Evolutionary conservation across 2,888 invertebrate species (phyloP).

Genomic region (Sclerodermus sp.): DNA sequence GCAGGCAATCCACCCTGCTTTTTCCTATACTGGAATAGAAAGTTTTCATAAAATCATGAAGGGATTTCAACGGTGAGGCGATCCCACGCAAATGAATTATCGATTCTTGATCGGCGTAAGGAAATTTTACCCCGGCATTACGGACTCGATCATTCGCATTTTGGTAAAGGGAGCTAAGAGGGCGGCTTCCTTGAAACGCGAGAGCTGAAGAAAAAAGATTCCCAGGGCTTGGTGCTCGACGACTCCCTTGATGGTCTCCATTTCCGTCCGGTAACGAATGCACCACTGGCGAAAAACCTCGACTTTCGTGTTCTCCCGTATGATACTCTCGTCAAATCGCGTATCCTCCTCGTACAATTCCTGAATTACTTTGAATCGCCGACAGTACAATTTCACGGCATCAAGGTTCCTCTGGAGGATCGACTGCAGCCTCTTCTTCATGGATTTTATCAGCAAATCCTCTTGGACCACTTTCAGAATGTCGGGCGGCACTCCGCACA

Average conservation of each 20-base stretch:
- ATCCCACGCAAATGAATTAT: too few relatives aligned
- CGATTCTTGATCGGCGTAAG: not conserved
- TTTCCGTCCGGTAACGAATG: conserved; percentile 70
- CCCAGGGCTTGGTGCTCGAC: conserved; percentile 72
- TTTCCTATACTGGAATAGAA: conserved; percentile 67
- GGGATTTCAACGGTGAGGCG: too few relatives aligned
- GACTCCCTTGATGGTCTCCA: conserved; percentile 69
- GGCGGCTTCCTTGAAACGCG: conserved; percentile 71
- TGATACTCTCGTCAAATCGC: conserved; percentile 64
- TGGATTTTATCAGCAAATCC: conserved; percentile 64
- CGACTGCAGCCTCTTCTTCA: conserved; percentile 64
- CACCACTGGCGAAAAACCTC: conserved; percentile 69
- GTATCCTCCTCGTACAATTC: conserved; percentile 73
- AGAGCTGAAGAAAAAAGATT: conserved; percentile 70
- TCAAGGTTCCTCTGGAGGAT: conserved; percentile 66
- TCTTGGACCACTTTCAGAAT: conserved; percentile 68
- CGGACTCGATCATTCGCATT: conserved; percentile 66
- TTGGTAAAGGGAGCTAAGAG: conserved; percentile 73
- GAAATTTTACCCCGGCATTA: conserved; percentile 67
- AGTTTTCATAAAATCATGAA: not conserved
- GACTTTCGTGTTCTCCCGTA: conserved; percentile 64
- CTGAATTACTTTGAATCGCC: conserved; percentile 68
- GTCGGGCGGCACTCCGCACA: conserved; percentile 74
- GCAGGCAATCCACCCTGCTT: conserved; percentile 59
- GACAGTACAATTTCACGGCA: conserved; percentile 66